phyloP scores from a whole-genome alignment of 2,797 vertebrate species.

The Molossus alvarezi region DNA sequence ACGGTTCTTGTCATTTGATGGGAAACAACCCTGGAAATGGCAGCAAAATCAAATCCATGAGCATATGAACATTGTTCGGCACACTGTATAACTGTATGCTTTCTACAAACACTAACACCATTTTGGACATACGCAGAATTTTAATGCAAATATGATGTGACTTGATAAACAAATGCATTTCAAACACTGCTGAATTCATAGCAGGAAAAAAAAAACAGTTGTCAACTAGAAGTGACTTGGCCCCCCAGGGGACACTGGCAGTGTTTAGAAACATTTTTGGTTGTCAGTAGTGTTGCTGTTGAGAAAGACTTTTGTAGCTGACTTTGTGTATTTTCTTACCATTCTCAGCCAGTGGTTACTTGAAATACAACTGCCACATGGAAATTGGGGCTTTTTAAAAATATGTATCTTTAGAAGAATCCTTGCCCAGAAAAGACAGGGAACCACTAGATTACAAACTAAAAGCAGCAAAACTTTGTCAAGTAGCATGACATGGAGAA shows the following conservation, averaged over 20 bases:
- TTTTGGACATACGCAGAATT: neutral
- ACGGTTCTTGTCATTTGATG: neutral
- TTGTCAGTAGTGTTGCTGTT: neutral
- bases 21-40: neutral
- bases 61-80: accelerated
- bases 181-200: neutral
- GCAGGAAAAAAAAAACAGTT: neutral
- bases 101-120: neutral
- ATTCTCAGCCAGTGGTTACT: neutral
- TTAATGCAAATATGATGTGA: neutral
- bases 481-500: neutral
- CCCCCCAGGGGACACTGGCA: neutral
- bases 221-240: neutral
- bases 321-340: neutral
- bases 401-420: constrained; percentile 15
- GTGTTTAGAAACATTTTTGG: neutral
- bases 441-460: neutral
- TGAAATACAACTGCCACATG: neutral
- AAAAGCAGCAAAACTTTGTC: neutral
- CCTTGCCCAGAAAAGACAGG: neutral
- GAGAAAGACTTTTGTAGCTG: neutral
- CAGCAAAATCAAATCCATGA: neutral
- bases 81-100: neutral
- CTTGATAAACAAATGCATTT: neutral
- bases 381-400: neutral